Evolutionary conservation across 2,797 vertebrate genomes (phyloP).

Genomic region (Garrulus glandarius): DNA sequence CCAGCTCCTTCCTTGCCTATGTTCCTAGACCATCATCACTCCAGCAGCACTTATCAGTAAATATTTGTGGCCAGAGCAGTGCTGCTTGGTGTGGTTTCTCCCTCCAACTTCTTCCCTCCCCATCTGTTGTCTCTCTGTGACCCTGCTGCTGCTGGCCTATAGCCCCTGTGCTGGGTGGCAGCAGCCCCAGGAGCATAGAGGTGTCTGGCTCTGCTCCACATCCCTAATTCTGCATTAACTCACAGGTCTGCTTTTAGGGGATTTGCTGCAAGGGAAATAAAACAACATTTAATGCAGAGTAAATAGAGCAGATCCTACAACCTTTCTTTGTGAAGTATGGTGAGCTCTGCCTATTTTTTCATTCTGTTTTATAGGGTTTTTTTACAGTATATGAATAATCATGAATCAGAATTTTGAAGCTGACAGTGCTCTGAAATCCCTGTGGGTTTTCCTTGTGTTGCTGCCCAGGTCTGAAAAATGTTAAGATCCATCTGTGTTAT

Average conservation of each 20-base stretch:
- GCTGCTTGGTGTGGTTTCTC: background rate
- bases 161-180: background rate
- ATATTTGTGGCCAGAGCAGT: background rate
- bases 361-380: background rate
- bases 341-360: background rate
- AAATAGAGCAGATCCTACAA: background rate
- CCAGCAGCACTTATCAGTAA: background rate
- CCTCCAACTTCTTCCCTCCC: background rate
- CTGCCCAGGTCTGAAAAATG: background rate
- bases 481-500: background rate
- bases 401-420: background rate
- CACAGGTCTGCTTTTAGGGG: background rate
- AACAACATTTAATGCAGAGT: background rate
- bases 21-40: background rate
- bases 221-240: background rate
- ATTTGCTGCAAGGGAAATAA: background rate
- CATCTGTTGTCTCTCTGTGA: background rate
- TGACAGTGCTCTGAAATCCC: background rate
- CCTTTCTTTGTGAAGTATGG: background rate
- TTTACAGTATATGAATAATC: background rate
- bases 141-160: fast-evolving
- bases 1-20: background rate
- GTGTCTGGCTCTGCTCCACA: background rate
- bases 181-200: background rate
- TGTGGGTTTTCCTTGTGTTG: background rate